phyloP scores from a whole-genome alignment of 2,797 vertebrate species.

The Spondyliosoma cantharus region DNA sequence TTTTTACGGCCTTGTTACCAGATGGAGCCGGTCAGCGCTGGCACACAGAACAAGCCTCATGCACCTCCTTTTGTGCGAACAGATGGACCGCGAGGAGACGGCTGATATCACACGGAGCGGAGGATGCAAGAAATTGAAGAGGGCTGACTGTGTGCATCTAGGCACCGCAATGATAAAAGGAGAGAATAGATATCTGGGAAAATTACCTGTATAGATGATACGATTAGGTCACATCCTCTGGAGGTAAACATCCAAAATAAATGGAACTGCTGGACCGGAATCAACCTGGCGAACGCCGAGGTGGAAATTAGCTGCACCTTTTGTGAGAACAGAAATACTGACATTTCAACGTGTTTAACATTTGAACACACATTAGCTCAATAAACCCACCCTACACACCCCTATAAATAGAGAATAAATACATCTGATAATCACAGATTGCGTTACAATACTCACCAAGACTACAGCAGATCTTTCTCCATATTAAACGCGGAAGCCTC shows the following conservation, averaged over 20 bases:
- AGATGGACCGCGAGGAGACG: constrained; percentile 70
- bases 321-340: neutral
- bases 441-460: no score
- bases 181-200: neutral
- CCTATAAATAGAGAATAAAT: neutral
- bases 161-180: neutral
- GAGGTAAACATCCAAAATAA: constrained; percentile 2
- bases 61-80: constrained; percentile 53
- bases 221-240: constrained; percentile 19
- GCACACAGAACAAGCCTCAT: constrained; percentile 30
- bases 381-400: neutral
- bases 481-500: no score
- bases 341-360: neutral
- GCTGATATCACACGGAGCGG: constrained; percentile 45
- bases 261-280: neutral
- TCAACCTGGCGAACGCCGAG: neutral
- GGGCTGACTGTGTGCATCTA: constrained; percentile 18
- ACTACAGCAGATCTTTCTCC: no score
- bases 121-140: constrained; percentile 46
- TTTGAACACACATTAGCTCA: constrained; percentile 2
- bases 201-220: constrained; percentile 17
- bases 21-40: constrained; percentile 63
- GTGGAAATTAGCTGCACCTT: neutral
- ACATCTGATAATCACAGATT: neutral
- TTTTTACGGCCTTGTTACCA: constrained; percentile 64